A percentile compares a stretch with the other conserved stretches of the same genome.
Evolutionary conservation across 2,888 invertebrate species (phyloP).

Genomic region (Hydroisotoma schaefferi): DNA sequence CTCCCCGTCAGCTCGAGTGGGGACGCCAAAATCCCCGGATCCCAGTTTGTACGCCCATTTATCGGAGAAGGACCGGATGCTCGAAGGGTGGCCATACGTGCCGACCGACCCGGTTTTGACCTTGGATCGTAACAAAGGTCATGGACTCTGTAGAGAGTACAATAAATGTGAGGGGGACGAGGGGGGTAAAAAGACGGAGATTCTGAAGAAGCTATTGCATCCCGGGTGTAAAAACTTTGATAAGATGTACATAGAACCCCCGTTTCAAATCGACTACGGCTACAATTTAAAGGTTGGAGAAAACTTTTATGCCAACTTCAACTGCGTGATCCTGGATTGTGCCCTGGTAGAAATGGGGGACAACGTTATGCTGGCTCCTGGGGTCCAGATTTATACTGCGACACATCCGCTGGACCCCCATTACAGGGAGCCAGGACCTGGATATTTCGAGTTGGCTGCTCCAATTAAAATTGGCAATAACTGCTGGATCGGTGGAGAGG

Average conservation of each 20-base stretch:
- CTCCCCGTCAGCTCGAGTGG: slow-evolving; percentile 8
- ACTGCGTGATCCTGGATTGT: slow-evolving; percentile 34
- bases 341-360: slow-evolving; percentile 29
- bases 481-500: slow-evolving; percentile 41
- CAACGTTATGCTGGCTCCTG: slow-evolving; percentile 37
- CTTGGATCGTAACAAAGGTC: no score
- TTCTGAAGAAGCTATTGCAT: slow-evolving; percentile 27
- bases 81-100: slow-evolving; percentile 27
- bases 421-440: slow-evolving; percentile 15
- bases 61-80: slow-evolving; percentile 43
- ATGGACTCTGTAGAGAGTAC: neutral
- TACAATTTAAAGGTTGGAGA: slow-evolving; percentile 37
- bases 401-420: slow-evolving; percentile 39
- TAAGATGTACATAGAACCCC: slow-evolving; percentile 31
- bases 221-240: slow-evolving; percentile 21
- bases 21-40: slow-evolving; percentile 20
- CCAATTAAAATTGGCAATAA: slow-evolving; percentile 39
- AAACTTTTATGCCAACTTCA: slow-evolving; percentile 35
- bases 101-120: slow-evolving; percentile 19
- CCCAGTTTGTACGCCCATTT: slow-evolving; percentile 38
- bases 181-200: no score
- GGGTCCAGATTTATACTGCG: slow-evolving; percentile 45
- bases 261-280: slow-evolving; percentile 41
- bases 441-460: slow-evolving; percentile 35
- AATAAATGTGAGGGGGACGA: no score